Evolutionary conservation across 2,888 invertebrate genomes (phyloP).

Genomic region (Ophioninae sp.): DNA sequence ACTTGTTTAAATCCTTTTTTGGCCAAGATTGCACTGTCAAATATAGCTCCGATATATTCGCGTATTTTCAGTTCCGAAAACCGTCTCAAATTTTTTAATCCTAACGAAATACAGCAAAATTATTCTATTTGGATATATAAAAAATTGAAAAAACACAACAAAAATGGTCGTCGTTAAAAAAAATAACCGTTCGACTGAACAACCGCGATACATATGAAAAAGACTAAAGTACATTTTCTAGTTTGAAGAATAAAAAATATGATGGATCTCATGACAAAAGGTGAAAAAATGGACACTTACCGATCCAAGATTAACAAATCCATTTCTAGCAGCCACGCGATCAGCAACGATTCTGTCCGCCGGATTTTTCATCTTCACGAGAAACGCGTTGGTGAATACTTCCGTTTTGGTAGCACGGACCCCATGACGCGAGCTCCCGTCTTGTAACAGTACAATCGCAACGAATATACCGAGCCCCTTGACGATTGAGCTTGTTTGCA

Average conservation of each 20-base stretch:
- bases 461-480: constrained; percentile 49
- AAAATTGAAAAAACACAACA: too few species aligned
- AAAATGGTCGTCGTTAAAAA: too few species aligned
- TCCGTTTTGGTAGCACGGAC: constrained; percentile 80
- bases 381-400: constrained; percentile 97
- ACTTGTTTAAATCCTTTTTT: too few species aligned
- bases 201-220: neutral
- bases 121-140: too few species aligned
- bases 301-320: constrained; percentile 96
- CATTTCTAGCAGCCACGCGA: constrained; percentile 92
- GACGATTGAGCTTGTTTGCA: constrained; percentile 37
- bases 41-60: too few species aligned
- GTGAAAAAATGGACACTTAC: constrained; percentile 84
- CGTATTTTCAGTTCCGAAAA: too few species aligned
- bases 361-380: constrained; percentile 93
- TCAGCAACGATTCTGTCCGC: constrained; percentile 90
- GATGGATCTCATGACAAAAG: neutral
- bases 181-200: too few species aligned
- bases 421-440: constrained; percentile 40
- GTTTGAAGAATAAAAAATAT: neutral
- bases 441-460: constrained; percentile 59
- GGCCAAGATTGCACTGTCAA: too few species aligned
- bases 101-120: too few species aligned
- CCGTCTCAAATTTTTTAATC: too few species aligned
- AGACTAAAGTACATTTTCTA: neutral